A percentile compares a stretch with the other conserved stretches of the same genome.
Evolutionary conservation across 2,113 vertebrate species (phyloP).

Genomic region (Pterocles burchelli): DNA sequence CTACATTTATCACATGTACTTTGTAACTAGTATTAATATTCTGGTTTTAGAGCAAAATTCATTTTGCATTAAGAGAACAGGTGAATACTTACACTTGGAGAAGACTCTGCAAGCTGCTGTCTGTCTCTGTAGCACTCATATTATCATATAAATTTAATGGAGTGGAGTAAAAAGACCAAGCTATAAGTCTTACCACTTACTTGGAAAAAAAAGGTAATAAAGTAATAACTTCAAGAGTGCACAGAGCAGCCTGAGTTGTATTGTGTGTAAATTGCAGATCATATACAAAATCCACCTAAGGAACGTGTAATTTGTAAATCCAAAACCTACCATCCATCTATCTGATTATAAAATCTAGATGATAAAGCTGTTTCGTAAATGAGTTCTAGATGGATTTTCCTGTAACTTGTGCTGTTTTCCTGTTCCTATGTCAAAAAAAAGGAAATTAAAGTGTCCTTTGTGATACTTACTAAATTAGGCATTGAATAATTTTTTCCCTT

Average conservation of each 20-base stretch:
- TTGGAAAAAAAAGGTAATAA: neutral
- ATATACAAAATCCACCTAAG: neutral
- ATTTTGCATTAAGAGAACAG: neutral
- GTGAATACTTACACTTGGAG: neutral
- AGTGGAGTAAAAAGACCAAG: neutral
- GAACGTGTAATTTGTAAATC: neutral
- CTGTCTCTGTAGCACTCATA: neutral
- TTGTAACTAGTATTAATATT: neutral
- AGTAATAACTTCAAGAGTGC: neutral
- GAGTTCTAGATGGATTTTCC: neutral
- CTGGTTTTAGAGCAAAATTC: neutral
- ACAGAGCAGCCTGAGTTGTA: neutral
- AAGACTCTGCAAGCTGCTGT: neutral
- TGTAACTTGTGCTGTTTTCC: neutral
- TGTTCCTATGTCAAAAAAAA: neutral
- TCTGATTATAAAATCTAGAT: neutral
- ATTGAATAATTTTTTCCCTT: neutral
- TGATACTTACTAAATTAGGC: neutral
- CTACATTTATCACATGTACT: neutral
- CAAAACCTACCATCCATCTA: neutral
- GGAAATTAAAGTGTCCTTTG: neutral
- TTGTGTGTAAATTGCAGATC: neutral
- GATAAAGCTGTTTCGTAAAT: neutral
- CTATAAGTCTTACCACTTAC: neutral
- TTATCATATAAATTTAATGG: neutral